A percentile compares a stretch with the other conserved stretches of the same genome.
phyloP scores from a whole-genome alignment of 2,113 vertebrate genomes.

The Salvelinus alpinus region DNA sequence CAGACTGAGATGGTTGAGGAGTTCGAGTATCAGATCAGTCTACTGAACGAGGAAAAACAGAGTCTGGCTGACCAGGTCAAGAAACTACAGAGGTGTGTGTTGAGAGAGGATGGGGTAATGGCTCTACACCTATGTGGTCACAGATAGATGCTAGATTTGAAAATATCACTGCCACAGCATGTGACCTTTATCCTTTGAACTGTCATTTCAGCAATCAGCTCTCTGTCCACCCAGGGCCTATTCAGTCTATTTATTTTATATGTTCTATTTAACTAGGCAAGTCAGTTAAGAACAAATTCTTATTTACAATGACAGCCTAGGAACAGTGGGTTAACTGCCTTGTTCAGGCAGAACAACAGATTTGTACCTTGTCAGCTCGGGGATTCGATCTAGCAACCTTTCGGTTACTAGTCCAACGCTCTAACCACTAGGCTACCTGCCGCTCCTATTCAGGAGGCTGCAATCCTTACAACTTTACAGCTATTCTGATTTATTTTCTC shows the following conservation, averaged over 20 bases:
- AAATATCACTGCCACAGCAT: not conserved
- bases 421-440: too few relatives aligned
- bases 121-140: not conserved
- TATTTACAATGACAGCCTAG: too few relatives aligned
- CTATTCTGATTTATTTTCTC: not conserved
- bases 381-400: too few relatives aligned
- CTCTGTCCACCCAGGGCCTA: not conserved
- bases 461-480: not conserved
- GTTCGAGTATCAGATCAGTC: constrained; percentile 92
- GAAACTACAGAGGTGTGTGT: constrained; percentile 87
- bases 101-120: not conserved
- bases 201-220: too few relatives aligned
- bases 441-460: too few relatives aligned
- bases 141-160: not conserved
- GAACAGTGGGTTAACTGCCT: too few relatives aligned
- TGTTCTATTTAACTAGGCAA: too few relatives aligned
- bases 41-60: constrained; percentile 90
- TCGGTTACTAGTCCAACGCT: too few relatives aligned
- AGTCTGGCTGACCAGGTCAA: constrained; percentile 90
- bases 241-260: too few relatives aligned
- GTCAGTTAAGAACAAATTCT: too few relatives aligned
- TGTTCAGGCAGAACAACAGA: too few relatives aligned
- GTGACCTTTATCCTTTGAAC: not conserved
- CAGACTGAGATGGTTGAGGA: constrained; percentile 88
- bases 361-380: too few relatives aligned